Conservation (phyloP, 2,888 invertebrate species). For the Lepeophtheirus nordmannii region DNA sequence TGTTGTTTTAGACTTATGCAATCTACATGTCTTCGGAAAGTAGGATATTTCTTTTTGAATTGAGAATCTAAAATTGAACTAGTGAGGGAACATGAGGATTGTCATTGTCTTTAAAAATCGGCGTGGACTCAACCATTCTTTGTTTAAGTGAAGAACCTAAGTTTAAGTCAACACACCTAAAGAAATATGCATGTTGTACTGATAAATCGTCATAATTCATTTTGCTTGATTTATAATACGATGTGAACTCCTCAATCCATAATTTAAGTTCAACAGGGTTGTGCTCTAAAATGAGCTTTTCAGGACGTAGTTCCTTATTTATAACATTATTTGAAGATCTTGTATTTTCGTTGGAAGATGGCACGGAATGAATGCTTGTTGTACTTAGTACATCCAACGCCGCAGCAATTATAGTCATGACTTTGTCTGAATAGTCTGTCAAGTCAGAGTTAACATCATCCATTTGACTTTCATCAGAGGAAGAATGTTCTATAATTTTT, state of each 20-base stretch:
- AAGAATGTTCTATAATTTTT: no score
- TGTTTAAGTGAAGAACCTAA: background rate
- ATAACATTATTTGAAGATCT: no score
- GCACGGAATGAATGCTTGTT: no score
- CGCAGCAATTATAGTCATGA: no score
- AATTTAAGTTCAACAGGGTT: background rate
- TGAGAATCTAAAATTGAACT: background rate
- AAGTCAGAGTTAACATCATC: no score
- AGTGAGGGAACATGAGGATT: background rate
- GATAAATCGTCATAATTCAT: background rate
- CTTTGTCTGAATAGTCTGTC: no score
- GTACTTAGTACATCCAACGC: no score
- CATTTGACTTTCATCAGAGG: no score
- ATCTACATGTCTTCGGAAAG: background rate
- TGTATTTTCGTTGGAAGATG: no score
- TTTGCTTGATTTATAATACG: background rate
- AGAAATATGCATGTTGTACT: background rate
- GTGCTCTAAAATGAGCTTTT: background rate
- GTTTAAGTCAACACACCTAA: background rate
- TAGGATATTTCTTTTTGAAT: background rate
- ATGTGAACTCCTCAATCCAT: background rate
- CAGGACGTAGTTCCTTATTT: no score
- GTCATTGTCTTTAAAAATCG: background rate
- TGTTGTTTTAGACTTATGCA: background rate
- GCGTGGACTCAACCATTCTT: background rate